Base-by-base conservation (phyloP, 2,113 vertebrate genomes). In the Tichodroma muraria region DNA sequence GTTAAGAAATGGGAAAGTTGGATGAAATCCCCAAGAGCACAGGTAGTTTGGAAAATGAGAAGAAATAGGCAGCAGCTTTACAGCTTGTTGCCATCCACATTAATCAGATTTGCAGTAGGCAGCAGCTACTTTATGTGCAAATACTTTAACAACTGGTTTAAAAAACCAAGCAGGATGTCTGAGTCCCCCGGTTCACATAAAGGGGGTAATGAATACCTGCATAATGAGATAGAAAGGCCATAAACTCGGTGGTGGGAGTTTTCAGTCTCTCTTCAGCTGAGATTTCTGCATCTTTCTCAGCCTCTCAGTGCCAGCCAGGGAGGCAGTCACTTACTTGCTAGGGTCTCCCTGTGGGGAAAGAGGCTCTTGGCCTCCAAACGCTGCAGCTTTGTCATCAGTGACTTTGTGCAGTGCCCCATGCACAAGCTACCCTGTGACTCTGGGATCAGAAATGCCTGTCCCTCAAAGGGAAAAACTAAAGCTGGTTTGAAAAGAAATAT, bases 91-190 rank as follows among this genome's bases (percentile, higher is more conserved):
- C 79, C 53, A 87, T 72, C 76, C 89, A 87, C 84, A 84, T 96
- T 88, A 96, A 91, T 94, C 73, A 70, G 76, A 33, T 83, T 83
- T 96, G 92, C 80, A 75, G 72, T 49, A 80, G 92, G 83, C 72
- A 86, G 80, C 44, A 95, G 60, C 80, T 96, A 54, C 59, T 95
- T 87, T 75, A 94, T 94, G 80, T 85, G 64, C 91, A 90, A 80
- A 96, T 72, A 80, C 92, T 94, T 72, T 76, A 89, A 95, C 86
- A 86, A 77, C 53, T 66, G 69, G 76, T 92, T 92, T 77, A 76
- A 84, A 91, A 83, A 69, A 44, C 4, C 11, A 31, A 65, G 82
- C 90, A 91, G 81, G 85, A 92, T 82, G 91, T 17, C 70, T 37
- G 66, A 64, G 61, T 82, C 77, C 95, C 53, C 16, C 82, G n/a